A percentile compares a stretch with the other conserved stretches of the same genome.
These are phyloP conservation scores for Passer montanus DNA, from an alignment of 2,113 vertebrate species.

Conservation along the genomic window DNA sequence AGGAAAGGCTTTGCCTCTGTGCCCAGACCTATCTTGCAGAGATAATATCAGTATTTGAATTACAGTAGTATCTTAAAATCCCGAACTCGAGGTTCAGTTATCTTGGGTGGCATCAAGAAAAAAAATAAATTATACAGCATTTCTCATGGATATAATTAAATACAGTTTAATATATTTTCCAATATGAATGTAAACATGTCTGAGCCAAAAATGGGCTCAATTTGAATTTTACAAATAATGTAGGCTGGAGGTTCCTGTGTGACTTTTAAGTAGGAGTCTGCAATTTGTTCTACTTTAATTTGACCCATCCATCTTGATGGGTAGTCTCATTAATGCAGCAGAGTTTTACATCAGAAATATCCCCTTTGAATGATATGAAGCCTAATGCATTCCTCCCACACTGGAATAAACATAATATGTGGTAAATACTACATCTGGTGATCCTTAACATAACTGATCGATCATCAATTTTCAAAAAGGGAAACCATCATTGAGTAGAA, in stretches of 20 bases:
- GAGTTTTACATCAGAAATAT: conserved; percentile 14
- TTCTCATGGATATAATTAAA: background rate
- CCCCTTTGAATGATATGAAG: background rate
- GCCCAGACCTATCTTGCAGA: background rate
- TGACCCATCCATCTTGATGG: conserved; percentile 33
- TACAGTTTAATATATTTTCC: background rate
- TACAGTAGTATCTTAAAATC: background rate
- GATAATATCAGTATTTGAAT: background rate
- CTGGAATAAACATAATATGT: conserved; percentile 23
- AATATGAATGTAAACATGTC: background rate
- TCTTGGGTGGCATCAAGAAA: background rate
- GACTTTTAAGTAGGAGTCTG: conserved; percentile 38
- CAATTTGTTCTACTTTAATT: conserved; percentile 48
- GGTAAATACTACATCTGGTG: conserved; percentile 31
- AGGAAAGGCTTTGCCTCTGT: conserved; percentile 1
- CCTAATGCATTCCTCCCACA: conserved; percentile 29
- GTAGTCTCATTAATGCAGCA: conserved; percentile 23
- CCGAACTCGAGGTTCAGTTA: background rate
- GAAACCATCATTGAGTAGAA: conserved; percentile 15
- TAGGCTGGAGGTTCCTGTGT: background rate
- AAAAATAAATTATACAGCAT: background rate
- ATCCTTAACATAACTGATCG: conserved; percentile 38
- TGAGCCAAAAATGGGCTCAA: background rate
- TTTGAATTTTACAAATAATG: background rate
- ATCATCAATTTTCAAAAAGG: conserved; percentile 29